Base-by-base conservation (phyloP, 1,140 invertebrate species). In the Danaus plexippus region DNA sequence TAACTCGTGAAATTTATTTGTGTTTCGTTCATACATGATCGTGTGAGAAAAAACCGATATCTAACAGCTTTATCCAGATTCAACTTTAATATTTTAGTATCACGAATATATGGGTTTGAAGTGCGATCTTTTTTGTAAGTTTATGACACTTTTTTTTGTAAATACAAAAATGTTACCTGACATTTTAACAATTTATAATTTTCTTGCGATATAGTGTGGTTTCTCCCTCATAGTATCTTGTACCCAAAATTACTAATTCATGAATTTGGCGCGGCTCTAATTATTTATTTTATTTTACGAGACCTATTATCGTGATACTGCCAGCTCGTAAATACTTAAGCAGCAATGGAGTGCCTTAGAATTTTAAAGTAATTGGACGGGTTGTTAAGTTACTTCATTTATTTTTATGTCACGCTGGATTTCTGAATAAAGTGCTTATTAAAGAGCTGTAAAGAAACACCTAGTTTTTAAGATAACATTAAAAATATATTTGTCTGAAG, bases 231-330 rank as follows among this genome's bases (percentile, higher is more conserved):
- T 52, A 59, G 54, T 52, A 53, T 63, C 63, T 67, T 69, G 72
- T 64, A 77, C 57, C 63, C 47, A 66, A 71, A 73, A 76, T 80
- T 80, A 80, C 68, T 84, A 77, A 81, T 81, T 84, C 80, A 84
- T 81, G 80, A 80, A 72, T 72, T 69, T 71, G 59, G 72, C 57
- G 59, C 66, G 63, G 58, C 54, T 68, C 66, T 77, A 81, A 84
- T 81, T 80, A 84, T 81, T 81, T 84, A 77, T 77, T 79, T 81
- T 81, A 84, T 81, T 84, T 84, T 84, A 84, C 71, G 78, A 77
- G 58, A 60, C 67, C 78, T 74, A 79, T 84, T 84, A 80, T 74
- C 75, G 67, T 61, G 75, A 71, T 65, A 72, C 69, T 63, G 69
- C 62, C 66, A 57, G 56, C 59, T 71, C 75, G 73, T 80, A 79